Evolutionary conservation across 2,888 invertebrate species (phyloP).

Genomic region (Ennomos quercinarius): DNA sequence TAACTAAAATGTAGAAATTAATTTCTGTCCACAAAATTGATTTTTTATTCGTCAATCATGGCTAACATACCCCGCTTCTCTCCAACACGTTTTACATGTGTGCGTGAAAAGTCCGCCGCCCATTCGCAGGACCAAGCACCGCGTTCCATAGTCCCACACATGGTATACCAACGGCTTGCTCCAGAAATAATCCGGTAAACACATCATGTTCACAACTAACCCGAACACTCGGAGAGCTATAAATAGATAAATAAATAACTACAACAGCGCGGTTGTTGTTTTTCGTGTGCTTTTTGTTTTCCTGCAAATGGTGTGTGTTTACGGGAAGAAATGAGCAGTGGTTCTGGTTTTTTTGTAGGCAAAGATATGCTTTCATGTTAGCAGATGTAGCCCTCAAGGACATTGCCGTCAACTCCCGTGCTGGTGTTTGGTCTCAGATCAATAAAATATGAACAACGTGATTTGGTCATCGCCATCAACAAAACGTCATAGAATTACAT

Average conservation of each 20-base stretch:
- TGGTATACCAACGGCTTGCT: constrained; percentile 72
- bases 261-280: constrained; percentile 23
- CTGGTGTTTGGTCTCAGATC: too few relatives aligned
- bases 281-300: constrained; percentile 24
- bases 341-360: constrained; percentile 3
- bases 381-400: too few relatives aligned
- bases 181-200: constrained; percentile 66
- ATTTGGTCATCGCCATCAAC: too few relatives aligned
- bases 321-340: constrained; percentile 13
- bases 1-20: too few relatives aligned
- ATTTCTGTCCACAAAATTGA: too few relatives aligned
- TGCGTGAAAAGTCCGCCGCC: not conserved
- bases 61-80: too few relatives aligned
- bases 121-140: constrained; percentile 1
- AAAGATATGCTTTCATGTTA: too few relatives aligned
- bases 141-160: constrained; percentile 54
- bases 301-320: constrained; percentile 15
- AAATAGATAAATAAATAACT: constrained; percentile 77
- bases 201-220: constrained; percentile 74
- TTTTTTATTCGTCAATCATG: too few relatives aligned
- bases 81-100: not conserved
- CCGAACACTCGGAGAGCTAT: constrained; percentile 75
- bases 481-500: too few relatives aligned
- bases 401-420: too few relatives aligned
- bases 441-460: too few relatives aligned